A percentile compares a stretch with the other conserved stretches of the same genome.
Evolutionary conservation across 1,140 invertebrate genomes (phyloP).

Genomic region (Panonychus citri): DNA sequence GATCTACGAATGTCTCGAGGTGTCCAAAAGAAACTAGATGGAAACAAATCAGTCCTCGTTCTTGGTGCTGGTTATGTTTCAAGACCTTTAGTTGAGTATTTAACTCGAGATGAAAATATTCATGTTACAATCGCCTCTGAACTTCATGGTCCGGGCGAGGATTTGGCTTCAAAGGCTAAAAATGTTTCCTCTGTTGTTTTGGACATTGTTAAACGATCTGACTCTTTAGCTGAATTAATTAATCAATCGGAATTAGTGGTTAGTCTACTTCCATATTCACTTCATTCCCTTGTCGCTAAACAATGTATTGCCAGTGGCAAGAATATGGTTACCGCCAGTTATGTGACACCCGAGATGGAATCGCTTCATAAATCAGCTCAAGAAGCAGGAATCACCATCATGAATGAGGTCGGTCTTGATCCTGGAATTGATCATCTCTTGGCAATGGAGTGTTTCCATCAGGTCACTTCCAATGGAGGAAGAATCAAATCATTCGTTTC

Average conservation of each 20-base stretch:
- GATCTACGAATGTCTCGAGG: constrained; percentile 40
- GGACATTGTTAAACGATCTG: constrained; percentile 42
- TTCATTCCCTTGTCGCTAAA: constrained; percentile 59
- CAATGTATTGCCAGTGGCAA: constrained; percentile 59
- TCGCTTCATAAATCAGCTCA: constrained; percentile 50
- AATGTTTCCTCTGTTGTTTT: constrained; percentile 58
- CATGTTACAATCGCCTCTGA: constrained; percentile 42
- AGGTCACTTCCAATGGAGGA: constrained; percentile 46
- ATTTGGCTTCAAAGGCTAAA: constrained; percentile 43
- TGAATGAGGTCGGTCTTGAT: constrained; percentile 90
- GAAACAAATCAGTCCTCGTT: constrained; percentile 41
- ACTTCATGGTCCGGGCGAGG: constrained; percentile 40
- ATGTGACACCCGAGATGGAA: constrained; percentile 58
- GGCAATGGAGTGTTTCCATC: constrained; percentile 88
- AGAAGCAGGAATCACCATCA: constrained; percentile 59
- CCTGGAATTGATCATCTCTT: constrained; percentile 94
- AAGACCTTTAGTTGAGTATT: constrained; percentile 66
- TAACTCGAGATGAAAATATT: constrained; percentile 50
- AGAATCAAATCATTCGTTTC: constrained; percentile 76
- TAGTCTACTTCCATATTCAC: constrained; percentile 70
- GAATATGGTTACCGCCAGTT: constrained; percentile 91
- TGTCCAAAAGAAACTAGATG: constrained; percentile 4
- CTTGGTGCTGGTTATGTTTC: constrained; percentile 87
- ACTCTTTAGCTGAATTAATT: constrained; percentile 45
- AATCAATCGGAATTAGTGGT: constrained; percentile 52